phyloP scores from a whole-genome alignment of 2,113 vertebrate species.

The Corapipo altera region DNA sequence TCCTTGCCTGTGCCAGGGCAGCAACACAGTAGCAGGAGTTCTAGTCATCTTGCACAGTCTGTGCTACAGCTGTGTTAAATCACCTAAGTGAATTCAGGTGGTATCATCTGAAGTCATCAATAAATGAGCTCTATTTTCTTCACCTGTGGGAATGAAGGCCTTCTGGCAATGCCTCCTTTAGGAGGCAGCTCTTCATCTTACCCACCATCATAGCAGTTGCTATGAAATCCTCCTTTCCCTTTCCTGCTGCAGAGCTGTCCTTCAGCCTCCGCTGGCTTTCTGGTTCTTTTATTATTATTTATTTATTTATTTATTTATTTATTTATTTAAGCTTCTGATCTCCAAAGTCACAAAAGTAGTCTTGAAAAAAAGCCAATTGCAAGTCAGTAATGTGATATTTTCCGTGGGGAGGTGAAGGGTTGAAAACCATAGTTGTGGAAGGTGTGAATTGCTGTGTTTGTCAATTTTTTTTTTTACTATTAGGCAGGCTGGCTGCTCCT shows the following conservation, averaged over 20 bases:
- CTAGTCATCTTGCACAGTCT: not conserved
- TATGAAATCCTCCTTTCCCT: not conserved
- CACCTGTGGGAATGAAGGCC: not conserved
- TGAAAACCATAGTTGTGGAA: not conserved
- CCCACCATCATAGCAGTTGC: not conserved
- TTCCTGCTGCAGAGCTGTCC: not conserved
- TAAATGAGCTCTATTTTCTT: not conserved
- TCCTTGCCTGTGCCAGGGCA: not conserved
- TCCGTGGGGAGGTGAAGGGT: not conserved
- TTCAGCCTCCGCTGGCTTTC: not conserved
- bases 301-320: not conserved
- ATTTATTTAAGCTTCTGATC: not conserved
- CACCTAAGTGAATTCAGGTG: not conserved
- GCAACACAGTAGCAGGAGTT: rapidly evolving
- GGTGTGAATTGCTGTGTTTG: not conserved
- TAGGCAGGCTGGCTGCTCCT: not conserved
- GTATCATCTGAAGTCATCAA: not conserved
- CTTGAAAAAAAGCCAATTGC: not conserved
- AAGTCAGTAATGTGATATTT: not conserved
- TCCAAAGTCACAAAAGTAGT: not conserved
- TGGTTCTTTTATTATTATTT: not conserved
- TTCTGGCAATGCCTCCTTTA: not conserved
- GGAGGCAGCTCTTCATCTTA: not conserved
- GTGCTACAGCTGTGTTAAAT: not conserved
- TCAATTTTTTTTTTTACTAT: not conserved